Base-by-base conservation (phyloP, 2,113 vertebrate genomes). In the Notothenia rossii region DNA sequence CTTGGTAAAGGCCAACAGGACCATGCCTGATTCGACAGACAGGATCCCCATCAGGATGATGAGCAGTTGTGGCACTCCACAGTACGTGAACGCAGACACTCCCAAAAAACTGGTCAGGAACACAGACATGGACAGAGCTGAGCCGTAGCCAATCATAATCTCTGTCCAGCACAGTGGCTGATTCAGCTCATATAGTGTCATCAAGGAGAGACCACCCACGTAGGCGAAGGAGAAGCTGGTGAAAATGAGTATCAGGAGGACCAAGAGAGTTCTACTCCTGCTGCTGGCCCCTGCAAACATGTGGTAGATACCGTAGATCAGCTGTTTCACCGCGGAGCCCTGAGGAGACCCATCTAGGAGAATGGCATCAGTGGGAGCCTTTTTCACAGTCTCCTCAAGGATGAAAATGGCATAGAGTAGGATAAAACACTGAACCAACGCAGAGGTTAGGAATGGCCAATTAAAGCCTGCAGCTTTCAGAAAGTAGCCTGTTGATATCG, bases 91-190 rank as follows among this genome's bases (percentile, higher is more conserved):
- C 1, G 92, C 9, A 8, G 91, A 92, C 62, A 99, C 94, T 63
- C 97, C 98, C 4, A 96, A 36, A 84, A 98, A 99, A 86, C 98
- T 98, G 29, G 77, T 93, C 61, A 97, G 72, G 46, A 97, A 99
- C 25, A 96, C 79, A 0, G 93, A 65, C 10, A 95, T 96, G 58
- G 91, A 95, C 4, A 96, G 72, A 0, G 97, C 97, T 2, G 96
- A 94, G 40, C 98, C 97, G 2, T 98, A 99, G 68, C 98, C 98
- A 72, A 99, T 94, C 73, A 97, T 94, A 14, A 99, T 94, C 92
- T 96, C 97, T 64, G 91, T 95, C 98, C 98, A 99, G 94, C 98
- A 99, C 61, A 99, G 96, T 0, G 98, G 98, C 22, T 96, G 85
- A 8, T 96, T 95, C 64, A 99, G 92, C 82, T 99, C 97, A 72